Conservation (phyloP, 2,888 invertebrate species). For the Hesperia comma region DNA sequence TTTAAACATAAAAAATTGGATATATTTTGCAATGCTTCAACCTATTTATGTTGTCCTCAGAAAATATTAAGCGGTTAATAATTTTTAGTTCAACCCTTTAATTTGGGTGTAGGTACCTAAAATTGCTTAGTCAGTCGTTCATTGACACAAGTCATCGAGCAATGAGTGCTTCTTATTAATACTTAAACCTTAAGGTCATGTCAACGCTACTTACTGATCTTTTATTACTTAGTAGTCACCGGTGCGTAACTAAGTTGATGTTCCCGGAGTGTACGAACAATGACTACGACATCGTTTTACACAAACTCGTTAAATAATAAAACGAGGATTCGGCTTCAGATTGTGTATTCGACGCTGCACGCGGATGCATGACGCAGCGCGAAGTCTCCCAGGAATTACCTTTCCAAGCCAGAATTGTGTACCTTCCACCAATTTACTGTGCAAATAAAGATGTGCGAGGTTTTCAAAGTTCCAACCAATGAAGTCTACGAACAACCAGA, state of each 20-base stretch:
- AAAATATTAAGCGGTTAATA: too few relatives aligned
- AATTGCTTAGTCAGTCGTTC: too few relatives aligned
- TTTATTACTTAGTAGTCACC: background rate
- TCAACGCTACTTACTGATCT: background rate
- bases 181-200: too few relatives aligned
- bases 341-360: slow-evolving; percentile 52
- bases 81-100: too few relatives aligned
- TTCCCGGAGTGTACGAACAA: background rate
- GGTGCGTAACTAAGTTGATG: background rate
- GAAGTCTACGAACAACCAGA: background rate
- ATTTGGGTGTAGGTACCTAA: too few relatives aligned
- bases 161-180: too few relatives aligned
- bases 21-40: too few relatives aligned
- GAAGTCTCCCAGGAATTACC: slow-evolving; percentile 58
- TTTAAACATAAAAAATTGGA: too few relatives aligned
- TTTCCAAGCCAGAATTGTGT: slow-evolving; percentile 42
- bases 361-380: slow-evolving; percentile 54
- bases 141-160: too few relatives aligned
- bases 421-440: slow-evolving; percentile 18
- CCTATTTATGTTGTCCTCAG: too few relatives aligned
- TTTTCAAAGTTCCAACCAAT: slow-evolving; percentile 2
- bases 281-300: background rate
- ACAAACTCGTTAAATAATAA: slow-evolving; percentile 27
- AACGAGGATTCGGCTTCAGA: slow-evolving; percentile 26
- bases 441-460: slow-evolving; percentile 17